phyloP scores from a whole-genome alignment of 2,113 vertebrate species.

The Lepisosteus osseus region DNA sequence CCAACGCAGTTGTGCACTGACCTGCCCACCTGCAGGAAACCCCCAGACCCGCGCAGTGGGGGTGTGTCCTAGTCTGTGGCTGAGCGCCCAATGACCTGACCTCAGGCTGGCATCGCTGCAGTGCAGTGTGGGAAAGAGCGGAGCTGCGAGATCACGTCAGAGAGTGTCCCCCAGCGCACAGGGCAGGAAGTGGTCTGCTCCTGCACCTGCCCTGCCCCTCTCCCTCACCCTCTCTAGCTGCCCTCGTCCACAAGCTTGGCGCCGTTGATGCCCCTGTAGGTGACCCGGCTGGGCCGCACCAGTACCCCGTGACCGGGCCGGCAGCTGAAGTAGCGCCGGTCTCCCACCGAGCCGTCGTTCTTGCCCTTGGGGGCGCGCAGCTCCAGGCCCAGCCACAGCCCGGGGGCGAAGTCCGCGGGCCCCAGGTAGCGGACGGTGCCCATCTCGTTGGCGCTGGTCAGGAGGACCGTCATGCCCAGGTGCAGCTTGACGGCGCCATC shows the following conservation, averaged over 20 bases:
- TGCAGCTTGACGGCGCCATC: slow-evolving; percentile 70
- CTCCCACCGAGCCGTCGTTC: slow-evolving; percentile 85
- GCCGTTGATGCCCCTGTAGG: slow-evolving; percentile 88
- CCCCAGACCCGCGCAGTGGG: no score
- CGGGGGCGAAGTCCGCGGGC: slow-evolving; percentile 80
- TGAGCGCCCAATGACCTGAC: no score
- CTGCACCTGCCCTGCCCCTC: no score
- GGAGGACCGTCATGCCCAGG: slow-evolving; percentile 86
- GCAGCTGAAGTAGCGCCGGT: slow-evolving; percentile 86
- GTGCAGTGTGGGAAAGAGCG: no score
- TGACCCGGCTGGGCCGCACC: slow-evolving; percentile 87
- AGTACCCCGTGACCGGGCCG: slow-evolving; percentile 78
- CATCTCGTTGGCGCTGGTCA: slow-evolving; percentile 90
- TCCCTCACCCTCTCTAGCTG: slow-evolving; percentile 47
- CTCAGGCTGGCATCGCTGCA: no score
- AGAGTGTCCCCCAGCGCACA: no score
- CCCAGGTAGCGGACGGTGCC: slow-evolving; percentile 86
- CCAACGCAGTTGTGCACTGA: no score
- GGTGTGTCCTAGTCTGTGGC: no score
- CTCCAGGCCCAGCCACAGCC: slow-evolving; percentile 91
- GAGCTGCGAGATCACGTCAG: no score
- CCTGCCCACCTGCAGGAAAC: no score
- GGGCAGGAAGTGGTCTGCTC: no score
- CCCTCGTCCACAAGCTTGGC: slow-evolving; percentile 78
- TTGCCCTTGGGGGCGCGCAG: slow-evolving; percentile 83